A percentile compares a stretch with the other conserved stretches of the same genome.
Evolutionary conservation across 2,113 vertebrate species (phyloP).

Genomic region (Ceyx melanurus): DNA sequence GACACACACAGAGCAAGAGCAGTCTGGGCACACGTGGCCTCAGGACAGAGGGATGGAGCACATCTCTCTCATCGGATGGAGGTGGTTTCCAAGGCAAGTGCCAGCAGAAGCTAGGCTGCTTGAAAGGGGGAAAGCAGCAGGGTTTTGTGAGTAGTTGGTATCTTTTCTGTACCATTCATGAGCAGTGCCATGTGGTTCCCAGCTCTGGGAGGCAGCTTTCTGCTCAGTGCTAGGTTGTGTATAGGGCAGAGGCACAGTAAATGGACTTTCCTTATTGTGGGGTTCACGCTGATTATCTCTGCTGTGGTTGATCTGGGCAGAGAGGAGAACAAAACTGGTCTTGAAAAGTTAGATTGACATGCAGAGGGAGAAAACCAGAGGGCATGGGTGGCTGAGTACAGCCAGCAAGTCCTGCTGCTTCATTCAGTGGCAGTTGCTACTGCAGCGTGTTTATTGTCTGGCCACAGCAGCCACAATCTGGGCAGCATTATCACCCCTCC

Average conservation of each 20-base stretch:
- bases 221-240: neutral
- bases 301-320: neutral
- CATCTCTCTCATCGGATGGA: neutral
- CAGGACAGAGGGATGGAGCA: neutral
- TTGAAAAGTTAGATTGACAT: neutral
- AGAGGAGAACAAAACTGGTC: neutral
- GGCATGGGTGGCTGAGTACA: neutral
- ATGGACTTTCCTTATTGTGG: neutral
- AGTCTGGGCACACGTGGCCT: neutral
- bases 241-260: neutral
- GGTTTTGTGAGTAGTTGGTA: neutral
- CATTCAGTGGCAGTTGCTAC: neutral
- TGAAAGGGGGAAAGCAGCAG: neutral
- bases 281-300: neutral
- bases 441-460: neutral
- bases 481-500: constrained; percentile 2
- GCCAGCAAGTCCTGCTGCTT: neutral
- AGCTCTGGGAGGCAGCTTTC: neutral
- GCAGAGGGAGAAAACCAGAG: neutral
- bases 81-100: neutral
- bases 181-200: neutral
- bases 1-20: neutral
- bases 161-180: neutral
- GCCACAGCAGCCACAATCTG: neutral
- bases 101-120: neutral